Evolutionary conservation across 2,113 vertebrate genomes (phyloP), one percentile per base, ranked within the genome.

Genomic region (Platysternon megacephalum): DNA sequence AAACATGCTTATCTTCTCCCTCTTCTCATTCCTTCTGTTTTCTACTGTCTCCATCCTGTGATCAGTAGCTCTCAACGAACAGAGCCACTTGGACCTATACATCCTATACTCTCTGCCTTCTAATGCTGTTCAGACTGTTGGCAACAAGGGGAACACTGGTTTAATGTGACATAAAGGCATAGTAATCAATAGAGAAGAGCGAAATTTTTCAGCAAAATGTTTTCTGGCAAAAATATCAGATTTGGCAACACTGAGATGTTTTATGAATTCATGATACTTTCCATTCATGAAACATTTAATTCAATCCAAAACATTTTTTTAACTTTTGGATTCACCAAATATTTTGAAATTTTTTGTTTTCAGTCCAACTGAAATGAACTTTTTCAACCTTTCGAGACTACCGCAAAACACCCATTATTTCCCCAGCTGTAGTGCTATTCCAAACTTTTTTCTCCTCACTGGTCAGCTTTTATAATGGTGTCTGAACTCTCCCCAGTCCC

Each of bases 401-500:
- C 65, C 5, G 11, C 65, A 72, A 39, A 72, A 61, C 8, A 39
- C 3, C 16, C n/a, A 39, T 72, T 72, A 72, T 72, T 39, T 72
- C n/a, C n/a, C 19, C n/a, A 72, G 19, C n/a, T 72, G 1, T 72
- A 21, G 35, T 46, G n/a, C 61, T 52, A 17, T 35, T 83, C 65
- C 28, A 4, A 11, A 65, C 8, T 35, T 5, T 86, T 85, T 91
- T 89, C 29, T 13, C 84, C 87, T 32, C 85, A 26, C 81, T 88
- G 81, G 72, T 1, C 32, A 92, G 29, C 21, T 89, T 94, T 78
- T 55, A 1, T 22, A 5, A 9, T 3, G 3, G 1, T 9, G 39
- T 79, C 68, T 81, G 84, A 12, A 19, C 11, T 6, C 3, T 1
- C 0, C 32, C 1, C 13, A 13, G 0, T 0, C 2, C 22, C 46